Evolutionary conservation across 2,888 invertebrate genomes (phyloP), one percentile per base, ranked within the genome.

Genomic region (Leucania comma): DNA sequence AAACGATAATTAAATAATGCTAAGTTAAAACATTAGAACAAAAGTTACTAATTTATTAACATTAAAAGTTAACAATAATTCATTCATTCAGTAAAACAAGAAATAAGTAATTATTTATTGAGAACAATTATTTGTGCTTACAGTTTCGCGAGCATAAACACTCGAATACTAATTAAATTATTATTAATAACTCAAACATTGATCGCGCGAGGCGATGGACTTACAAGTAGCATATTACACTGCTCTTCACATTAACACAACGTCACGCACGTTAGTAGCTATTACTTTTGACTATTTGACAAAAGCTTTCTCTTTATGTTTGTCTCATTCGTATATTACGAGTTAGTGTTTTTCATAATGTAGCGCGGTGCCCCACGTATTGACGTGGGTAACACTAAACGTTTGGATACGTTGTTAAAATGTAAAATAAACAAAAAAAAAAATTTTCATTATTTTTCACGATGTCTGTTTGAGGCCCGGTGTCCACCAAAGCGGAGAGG

Each of bases 1-100:
- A 38, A 29, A 22, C n/a, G 53, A n/a, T 60, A 54, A 38, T 35
- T 38, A 24, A 48, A 46, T n/a, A 66, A 42, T 32, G 20, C 24
- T 50, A 14, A 42, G 17, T 17, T n/a, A 51, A 42, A 48, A 35
- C 35, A 56, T 46, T 22, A 22, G 12, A 48, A 26, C 6, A 2
- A 48, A 56, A 20, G 1, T n/a, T 26, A 9, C 1, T 10, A 20
- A 66, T 38, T 24, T 58, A 20, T 53, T 51, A 3, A 35, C n/a
- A 26, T 65, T 35, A 12, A 64, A 29, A 64, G 64, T 64, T 46
- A 42, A 54, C n/a, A 54, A 35, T 22, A 35, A 59, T 63, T 51
- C 29, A 38, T 57, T 51, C 38, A 38, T 60, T 56, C 24, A 57
- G 20, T 14, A n/a, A 48, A 68, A 51, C 51, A 48, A 53, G 29